Evolutionary conservation across 2,797 vertebrate species (phyloP).

Genomic region (Percopsis omiscomaycus): DNA sequence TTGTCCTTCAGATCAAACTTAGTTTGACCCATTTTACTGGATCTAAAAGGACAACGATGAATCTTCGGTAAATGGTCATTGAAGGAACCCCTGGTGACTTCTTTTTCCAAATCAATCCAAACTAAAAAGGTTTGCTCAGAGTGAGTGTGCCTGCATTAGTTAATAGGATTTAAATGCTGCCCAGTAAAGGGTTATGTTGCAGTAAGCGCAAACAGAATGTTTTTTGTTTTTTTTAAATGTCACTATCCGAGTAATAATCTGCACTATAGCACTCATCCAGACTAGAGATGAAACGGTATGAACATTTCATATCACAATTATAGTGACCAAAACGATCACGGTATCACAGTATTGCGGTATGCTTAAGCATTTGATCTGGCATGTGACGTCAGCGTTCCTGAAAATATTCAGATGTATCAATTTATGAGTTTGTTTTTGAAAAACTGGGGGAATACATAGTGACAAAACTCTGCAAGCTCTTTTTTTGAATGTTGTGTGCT

Average conservation of each 20-base stretch:
- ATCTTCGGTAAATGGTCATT: slow-evolving; percentile 53
- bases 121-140: slow-evolving; percentile 67
- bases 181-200: slow-evolving; percentile 50
- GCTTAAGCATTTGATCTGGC: too few relatives aligned
- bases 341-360: too few relatives aligned
- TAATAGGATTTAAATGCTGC: slow-evolving; percentile 64
- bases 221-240: slow-evolving; percentile 43
- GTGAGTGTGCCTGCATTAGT: slow-evolving; percentile 63
- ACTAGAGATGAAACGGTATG: too few relatives aligned
- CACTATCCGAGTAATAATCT: slow-evolving; percentile 11
- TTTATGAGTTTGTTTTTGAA: slow-evolving; percentile 13
- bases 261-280: too few relatives aligned
- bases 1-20: slow-evolving; percentile 27
- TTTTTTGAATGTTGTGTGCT: too few relatives aligned
- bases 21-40: slow-evolving; percentile 47
- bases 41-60: slow-evolving; percentile 58
- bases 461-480: too few relatives aligned
- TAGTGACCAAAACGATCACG: too few relatives aligned
- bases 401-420: slow-evolving; percentile 35
- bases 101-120: slow-evolving; percentile 63
- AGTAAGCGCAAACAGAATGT: slow-evolving; percentile 40
- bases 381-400: too few relatives aligned
- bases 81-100: slow-evolving; percentile 54
- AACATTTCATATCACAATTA: too few relatives aligned
- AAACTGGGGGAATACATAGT: too few relatives aligned